Conservation (phyloP, 23 tunicate species). For the Phallusia fumigata region DNA sequence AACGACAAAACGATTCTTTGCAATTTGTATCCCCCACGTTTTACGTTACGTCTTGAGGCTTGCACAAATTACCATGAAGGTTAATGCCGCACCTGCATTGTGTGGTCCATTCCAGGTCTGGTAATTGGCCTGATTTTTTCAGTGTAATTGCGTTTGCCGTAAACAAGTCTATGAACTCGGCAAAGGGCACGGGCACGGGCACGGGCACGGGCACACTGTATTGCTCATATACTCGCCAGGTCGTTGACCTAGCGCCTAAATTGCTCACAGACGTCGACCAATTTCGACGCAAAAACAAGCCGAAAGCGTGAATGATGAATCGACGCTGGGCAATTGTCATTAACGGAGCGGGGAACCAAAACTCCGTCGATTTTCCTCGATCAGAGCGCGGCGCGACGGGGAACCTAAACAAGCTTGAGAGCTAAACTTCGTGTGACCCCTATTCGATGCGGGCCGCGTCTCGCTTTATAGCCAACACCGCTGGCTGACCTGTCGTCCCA, state of each 20-base stretch:
- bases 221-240: neutral
- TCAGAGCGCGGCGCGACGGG: too few species aligned
- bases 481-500: neutral
- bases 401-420: neutral
- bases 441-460: neutral
- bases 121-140: neutral
- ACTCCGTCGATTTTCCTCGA: too few species aligned
- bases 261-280: neutral
- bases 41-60: too few species aligned
- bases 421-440: neutral
- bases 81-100: too few species aligned
- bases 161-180: neutral
- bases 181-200: too few species aligned
- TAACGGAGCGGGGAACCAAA: neutral
- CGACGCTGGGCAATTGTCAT: neutral
- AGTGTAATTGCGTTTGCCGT: constrained; percentile 1
- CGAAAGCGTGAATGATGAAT: constrained; percentile 1
- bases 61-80: too few species aligned
- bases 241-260: neutral
- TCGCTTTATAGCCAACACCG: neutral
- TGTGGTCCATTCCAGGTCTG: too few species aligned
- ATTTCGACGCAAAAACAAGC: neutral
- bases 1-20: too few species aligned
- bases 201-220: neutral
- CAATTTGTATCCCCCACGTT: too few species aligned